phyloP scores from a whole-genome alignment of 2,888 invertebrate genomes.

The Nemotelus nigrinus region DNA sequence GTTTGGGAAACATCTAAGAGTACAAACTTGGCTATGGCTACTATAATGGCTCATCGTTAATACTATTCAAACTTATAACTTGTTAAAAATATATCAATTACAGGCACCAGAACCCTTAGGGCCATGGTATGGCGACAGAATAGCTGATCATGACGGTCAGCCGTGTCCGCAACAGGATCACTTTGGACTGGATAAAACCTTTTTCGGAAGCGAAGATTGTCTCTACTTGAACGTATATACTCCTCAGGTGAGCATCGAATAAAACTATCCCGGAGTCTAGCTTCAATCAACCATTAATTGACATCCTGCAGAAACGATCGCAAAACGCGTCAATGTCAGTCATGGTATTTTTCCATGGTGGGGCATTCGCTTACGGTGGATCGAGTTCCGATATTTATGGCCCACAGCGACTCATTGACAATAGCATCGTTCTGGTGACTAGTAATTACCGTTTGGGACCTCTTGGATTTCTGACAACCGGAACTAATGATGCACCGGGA shows the following conservation, averaged over 20 bases:
- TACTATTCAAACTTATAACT: too few relatives aligned
- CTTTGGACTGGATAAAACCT: slow-evolving; percentile 70
- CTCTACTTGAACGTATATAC: slow-evolving; percentile 79
- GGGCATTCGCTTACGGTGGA: slow-evolving; percentile 75
- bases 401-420: slow-evolving; percentile 72
- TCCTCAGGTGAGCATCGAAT: slow-evolving; percentile 60
- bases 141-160: slow-evolving; percentile 73
- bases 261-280: background rate
- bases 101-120: slow-evolving; percentile 73
- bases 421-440: slow-evolving; percentile 69
- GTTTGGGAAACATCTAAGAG: too few relatives aligned
- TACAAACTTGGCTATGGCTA: too few relatives aligned
- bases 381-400: slow-evolving; percentile 71
- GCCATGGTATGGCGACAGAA: slow-evolving; percentile 72
- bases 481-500: slow-evolving; percentile 69
- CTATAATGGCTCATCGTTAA: too few relatives aligned
- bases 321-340: slow-evolving; percentile 62
- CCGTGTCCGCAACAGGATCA: slow-evolving; percentile 82
- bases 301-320: background rate
- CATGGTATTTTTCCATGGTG: slow-evolving; percentile 70
- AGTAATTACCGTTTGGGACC: slow-evolving; percentile 72
- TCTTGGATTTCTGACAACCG: slow-evolving; percentile 70
- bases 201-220: slow-evolving; percentile 84
- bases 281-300: background rate
- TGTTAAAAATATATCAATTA: slow-evolving; percentile 34